These are phyloP conservation scores for Andrena haemorrhoa DNA, from an alignment of 2,888 invertebrate genomes.

Conservation along the genomic window DNA sequence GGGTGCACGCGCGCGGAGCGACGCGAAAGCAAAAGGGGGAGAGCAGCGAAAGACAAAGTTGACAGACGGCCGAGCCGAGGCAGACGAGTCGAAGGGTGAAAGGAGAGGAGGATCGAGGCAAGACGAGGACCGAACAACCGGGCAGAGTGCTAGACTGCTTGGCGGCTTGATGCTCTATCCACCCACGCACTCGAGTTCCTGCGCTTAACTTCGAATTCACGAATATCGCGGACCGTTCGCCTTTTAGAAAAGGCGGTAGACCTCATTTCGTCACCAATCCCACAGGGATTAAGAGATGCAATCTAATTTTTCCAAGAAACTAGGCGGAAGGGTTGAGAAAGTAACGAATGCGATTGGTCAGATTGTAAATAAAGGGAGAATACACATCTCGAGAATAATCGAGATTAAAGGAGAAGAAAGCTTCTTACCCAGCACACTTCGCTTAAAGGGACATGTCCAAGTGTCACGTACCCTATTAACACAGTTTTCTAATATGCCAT, in stretches of 20 bases:
- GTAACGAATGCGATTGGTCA: too few relatives aligned
- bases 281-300: background rate
- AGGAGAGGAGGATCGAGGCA: slow-evolving; percentile 39
- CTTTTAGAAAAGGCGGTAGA: background rate
- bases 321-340: too few relatives aligned
- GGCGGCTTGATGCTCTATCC: slow-evolving; percentile 76
- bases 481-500: too few relatives aligned
- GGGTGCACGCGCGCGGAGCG: slow-evolving; percentile 31
- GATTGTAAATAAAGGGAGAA: too few relatives aligned
- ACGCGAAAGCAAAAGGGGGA: slow-evolving; percentile 16
- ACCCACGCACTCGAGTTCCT: slow-evolving; percentile 71
- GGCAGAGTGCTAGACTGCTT: slow-evolving; percentile 73
- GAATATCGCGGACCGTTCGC: slow-evolving; percentile 26
- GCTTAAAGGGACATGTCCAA: too few relatives aligned
- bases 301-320: too few relatives aligned
- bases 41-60: slow-evolving; percentile 47
- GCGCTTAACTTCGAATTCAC: slow-evolving; percentile 49
- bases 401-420: too few relatives aligned
- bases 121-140: slow-evolving; percentile 49
- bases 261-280: background rate
- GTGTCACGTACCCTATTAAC: too few relatives aligned
- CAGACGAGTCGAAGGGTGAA: slow-evolving; percentile 45
- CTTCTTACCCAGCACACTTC: too few relatives aligned
- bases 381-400: too few relatives aligned
- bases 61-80: slow-evolving; percentile 48